Conservation (phyloP, 2,797 vertebrate genomes). For the Paratrypauchen microcephalus region DNA sequence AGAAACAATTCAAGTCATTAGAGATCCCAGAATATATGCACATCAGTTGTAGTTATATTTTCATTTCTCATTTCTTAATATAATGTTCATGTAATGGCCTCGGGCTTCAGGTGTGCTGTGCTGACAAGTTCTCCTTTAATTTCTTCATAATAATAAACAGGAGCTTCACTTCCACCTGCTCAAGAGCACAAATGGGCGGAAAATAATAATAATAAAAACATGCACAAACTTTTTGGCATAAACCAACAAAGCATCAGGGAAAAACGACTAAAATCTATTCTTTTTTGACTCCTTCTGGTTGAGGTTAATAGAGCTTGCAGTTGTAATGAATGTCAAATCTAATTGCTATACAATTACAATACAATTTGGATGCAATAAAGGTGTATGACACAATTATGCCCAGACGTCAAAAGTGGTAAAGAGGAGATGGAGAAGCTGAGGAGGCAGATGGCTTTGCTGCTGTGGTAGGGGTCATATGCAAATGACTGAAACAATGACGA, state of each 20-base stretch:
- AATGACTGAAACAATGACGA: not conserved
- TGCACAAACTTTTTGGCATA: not conserved
- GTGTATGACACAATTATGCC: not conserved
- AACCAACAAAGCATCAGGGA: not conserved
- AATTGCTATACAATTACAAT: not conserved
- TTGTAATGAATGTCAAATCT: not conserved
- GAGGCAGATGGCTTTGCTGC: not conserved
- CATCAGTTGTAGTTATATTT: constrained; percentile 1
- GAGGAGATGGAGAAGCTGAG: no score
- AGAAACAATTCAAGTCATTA: constrained; percentile 4
- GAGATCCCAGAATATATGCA: not conserved
- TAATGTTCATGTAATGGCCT: constrained; percentile 12
- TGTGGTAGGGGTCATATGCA: not conserved
- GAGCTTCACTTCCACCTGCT: constrained; percentile 18
- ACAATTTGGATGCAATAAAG: not conserved
- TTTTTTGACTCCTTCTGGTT: not conserved
- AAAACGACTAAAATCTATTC: not conserved
- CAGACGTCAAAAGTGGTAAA: no score
- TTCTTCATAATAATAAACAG: constrained; percentile 9
- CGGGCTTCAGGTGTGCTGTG: constrained; percentile 9
- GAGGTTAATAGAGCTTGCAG: not conserved
- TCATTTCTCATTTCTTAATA: constrained; percentile 9
- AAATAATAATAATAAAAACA: not conserved
- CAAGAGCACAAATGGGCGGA: not conserved
- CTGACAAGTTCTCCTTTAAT: constrained; percentile 24